Percentiles rank a stretch among this genome's conserved stretches.
phyloP scores from a whole-genome alignment of 1,140 invertebrate genomes.

The Vanessa tameamea region DNA sequence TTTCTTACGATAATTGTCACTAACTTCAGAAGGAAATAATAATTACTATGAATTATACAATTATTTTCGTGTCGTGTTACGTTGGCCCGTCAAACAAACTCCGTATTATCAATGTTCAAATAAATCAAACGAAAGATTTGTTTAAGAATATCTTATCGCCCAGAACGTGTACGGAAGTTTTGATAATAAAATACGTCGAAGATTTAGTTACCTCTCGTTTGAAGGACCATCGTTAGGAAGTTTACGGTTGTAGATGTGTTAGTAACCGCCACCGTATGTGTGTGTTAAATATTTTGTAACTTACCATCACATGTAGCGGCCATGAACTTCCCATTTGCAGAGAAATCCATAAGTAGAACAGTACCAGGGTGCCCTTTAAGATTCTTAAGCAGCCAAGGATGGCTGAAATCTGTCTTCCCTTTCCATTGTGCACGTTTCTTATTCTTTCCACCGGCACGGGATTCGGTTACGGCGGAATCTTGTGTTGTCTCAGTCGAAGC shows the following conservation, averaged over 20 bases:
- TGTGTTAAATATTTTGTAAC: slow-evolving; percentile 38
- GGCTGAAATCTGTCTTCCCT: slow-evolving; percentile 77
- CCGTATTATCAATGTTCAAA: not conserved
- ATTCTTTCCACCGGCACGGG: slow-evolving; percentile 51
- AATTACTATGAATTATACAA: not conserved
- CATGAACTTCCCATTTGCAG: slow-evolving; percentile 91
- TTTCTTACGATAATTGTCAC: slow-evolving; percentile 1
- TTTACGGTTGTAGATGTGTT: not conserved
- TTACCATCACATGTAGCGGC: slow-evolving; percentile 91
- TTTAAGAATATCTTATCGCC: not conserved
- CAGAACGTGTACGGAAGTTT: not conserved
- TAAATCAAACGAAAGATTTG: not conserved
- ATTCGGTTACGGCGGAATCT: slow-evolving; percentile 48
- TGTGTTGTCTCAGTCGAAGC: slow-evolving; percentile 47
- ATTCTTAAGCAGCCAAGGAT: slow-evolving; percentile 88
- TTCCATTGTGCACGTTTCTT: slow-evolving; percentile 69
- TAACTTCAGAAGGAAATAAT: not conserved
- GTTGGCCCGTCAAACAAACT: not conserved
- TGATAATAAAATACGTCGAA: not conserved
- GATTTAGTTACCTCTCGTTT: not conserved
- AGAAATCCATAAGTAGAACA: slow-evolving; percentile 89
- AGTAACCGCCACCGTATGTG: slow-evolving; percentile 1
- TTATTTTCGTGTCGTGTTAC: not conserved
- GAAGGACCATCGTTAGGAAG: not conserved
- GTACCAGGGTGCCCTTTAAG: slow-evolving; percentile 89